Evolutionary conservation across 2,888 invertebrate species (phyloP).

Genomic region (Parnassius glacialis): DNA sequence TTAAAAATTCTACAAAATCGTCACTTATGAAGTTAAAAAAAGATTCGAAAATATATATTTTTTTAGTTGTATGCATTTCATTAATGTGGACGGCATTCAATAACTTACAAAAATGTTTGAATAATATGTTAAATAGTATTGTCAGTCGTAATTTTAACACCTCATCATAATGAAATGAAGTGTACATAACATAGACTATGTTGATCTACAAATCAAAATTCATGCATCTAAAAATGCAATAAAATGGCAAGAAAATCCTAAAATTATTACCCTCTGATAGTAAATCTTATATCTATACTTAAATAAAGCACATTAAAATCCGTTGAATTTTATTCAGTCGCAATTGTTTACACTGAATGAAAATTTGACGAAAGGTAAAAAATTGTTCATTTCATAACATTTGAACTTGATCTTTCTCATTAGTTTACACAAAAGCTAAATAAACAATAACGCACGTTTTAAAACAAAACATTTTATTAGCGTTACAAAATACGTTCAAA

Average conservation of each 20-base stretch:
- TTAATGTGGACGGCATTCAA: background rate
- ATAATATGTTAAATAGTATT: background rate
- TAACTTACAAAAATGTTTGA: no score
- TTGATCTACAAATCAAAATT: background rate
- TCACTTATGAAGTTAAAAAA: no score
- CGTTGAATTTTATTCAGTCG: background rate
- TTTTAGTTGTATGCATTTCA: no score
- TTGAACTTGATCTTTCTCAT: background rate
- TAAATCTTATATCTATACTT: slow-evolving; percentile 4
- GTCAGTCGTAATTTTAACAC: background rate
- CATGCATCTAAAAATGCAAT: slow-evolving; percentile 13
- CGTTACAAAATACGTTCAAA: no score
- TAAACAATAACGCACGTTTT: no score
- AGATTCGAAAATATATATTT: no score
- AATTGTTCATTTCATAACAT: background rate
- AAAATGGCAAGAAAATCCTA: slow-evolving; percentile 21
- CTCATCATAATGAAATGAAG: background rate
- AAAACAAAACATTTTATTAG: no score
- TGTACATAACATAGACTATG: background rate
- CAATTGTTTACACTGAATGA: slow-evolving; percentile 1
- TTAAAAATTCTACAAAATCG: no score
- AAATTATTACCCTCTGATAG: slow-evolving; percentile 15
- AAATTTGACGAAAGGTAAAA: background rate
- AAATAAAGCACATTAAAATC: slow-evolving; percentile 4
- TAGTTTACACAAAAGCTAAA: no score